phyloP scores from a whole-genome alignment of 2,113 vertebrate species.

The Mobula hypostoma region DNA sequence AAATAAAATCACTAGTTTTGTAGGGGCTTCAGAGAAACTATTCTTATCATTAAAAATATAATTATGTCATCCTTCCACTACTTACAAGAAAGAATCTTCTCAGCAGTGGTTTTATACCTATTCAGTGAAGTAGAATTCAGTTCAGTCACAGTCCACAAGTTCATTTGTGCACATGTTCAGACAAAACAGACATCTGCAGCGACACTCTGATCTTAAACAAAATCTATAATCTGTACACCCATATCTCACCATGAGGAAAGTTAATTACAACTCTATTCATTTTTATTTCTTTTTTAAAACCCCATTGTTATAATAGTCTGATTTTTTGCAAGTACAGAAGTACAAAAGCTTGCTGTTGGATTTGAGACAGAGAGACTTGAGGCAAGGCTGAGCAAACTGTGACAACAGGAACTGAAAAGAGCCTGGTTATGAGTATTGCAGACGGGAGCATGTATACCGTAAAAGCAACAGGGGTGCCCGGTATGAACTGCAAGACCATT shows the following conservation, averaged over 20 bases:
- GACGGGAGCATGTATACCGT: neutral
- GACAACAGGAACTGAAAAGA: conserved; percentile 33
- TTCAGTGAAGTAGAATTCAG: neutral
- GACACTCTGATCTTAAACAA: neutral
- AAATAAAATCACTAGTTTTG: neutral
- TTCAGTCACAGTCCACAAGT: neutral
- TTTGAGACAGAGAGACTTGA: conserved; percentile 32
- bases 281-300: conserved; percentile 18
- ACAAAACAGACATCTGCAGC: neutral
- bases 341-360: conserved; percentile 13
- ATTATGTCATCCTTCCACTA: neutral
- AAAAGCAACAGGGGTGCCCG: neutral
- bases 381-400: conserved; percentile 23
- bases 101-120: neutral
- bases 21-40: neutral
- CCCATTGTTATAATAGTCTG: conserved; percentile 26
- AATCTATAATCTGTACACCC: neutral
- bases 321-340: conserved; percentile 11
- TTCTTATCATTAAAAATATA: neutral
- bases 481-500: neutral
- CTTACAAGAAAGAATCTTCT: neutral
- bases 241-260: conserved; percentile 1
- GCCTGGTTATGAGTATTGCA: conserved; percentile 11
- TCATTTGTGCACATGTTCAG: neutral
- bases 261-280: conserved; percentile 32